These are phyloP conservation scores for Lasioglossum calceatum DNA, from an alignment of 2,888 invertebrate species.

Conservation along the genomic window DNA sequence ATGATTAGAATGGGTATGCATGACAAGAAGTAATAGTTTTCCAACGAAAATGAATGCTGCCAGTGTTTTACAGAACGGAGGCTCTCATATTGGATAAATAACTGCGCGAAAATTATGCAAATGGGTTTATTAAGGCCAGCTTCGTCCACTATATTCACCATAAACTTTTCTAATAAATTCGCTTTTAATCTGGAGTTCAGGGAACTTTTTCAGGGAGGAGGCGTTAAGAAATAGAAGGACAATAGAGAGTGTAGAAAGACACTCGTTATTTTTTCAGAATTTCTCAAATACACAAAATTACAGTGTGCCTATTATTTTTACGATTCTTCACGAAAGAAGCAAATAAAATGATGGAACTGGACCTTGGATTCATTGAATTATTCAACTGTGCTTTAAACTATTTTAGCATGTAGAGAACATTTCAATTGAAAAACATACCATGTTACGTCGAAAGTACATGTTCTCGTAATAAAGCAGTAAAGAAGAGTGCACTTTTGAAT, in stretches of 20 bases:
- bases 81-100: background rate
- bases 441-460: background rate
- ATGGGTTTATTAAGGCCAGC: slow-evolving; percentile 6
- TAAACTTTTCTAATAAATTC: background rate
- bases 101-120: slow-evolving; percentile 9
- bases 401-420: background rate
- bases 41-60: background rate
- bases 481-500: background rate
- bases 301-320: background rate
- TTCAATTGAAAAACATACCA: background rate
- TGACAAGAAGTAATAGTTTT: background rate
- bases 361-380: background rate
- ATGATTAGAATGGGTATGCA: background rate
- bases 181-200: background rate
- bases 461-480: background rate
- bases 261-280: background rate
- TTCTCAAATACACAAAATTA: background rate
- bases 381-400: background rate
- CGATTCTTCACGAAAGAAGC: background rate
- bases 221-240: background rate
- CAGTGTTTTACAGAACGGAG: background rate
- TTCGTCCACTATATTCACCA: slow-evolving; percentile 20
- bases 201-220: background rate
- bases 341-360: background rate
- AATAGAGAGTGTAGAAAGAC: background rate